These are phyloP conservation scores for Mobula birostris DNA, from an alignment of 2,113 vertebrate species.

Conservation along the genomic window DNA sequence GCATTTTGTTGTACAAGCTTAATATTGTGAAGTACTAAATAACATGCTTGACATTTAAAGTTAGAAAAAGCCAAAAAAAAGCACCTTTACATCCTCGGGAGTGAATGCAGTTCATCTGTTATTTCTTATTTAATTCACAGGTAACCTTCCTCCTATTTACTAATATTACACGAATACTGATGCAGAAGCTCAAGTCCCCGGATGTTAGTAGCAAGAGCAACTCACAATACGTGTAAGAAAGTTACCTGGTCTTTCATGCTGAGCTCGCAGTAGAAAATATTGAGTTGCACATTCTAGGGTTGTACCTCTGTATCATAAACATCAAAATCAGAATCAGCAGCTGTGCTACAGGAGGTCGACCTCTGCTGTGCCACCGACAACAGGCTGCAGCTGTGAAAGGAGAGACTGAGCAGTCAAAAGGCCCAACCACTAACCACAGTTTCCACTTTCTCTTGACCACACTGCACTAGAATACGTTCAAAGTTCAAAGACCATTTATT, in stretches of 20 bases:
- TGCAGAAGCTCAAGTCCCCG: constrained; percentile 65
- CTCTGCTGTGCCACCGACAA: no score
- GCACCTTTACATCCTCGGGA: background rate
- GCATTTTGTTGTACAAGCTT: background rate
- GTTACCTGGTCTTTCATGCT: background rate
- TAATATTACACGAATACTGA: constrained; percentile 64
- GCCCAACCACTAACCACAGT: no score
- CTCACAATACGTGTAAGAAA: constrained; percentile 62
- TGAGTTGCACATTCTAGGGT: background rate
- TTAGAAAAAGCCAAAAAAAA: background rate
- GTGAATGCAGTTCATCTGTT: background rate
- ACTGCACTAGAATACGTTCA: no score
- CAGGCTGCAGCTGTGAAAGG: no score
- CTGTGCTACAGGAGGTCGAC: no score
- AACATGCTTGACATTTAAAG: background rate
- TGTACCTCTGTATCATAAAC: no score
- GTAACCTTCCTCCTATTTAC: constrained; percentile 65
- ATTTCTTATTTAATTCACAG: constrained; percentile 46
- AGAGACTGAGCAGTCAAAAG: no score
- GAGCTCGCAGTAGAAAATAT: background rate
- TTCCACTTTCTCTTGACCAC: no score
- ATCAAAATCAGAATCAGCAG: no score
- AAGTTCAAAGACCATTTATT: no score
- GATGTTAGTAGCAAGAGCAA: constrained; percentile 61
- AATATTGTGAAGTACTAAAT: background rate